Evolutionary conservation across 2,113 vertebrate genomes (phyloP).

Genomic region (Coracopsis vasa): DNA sequence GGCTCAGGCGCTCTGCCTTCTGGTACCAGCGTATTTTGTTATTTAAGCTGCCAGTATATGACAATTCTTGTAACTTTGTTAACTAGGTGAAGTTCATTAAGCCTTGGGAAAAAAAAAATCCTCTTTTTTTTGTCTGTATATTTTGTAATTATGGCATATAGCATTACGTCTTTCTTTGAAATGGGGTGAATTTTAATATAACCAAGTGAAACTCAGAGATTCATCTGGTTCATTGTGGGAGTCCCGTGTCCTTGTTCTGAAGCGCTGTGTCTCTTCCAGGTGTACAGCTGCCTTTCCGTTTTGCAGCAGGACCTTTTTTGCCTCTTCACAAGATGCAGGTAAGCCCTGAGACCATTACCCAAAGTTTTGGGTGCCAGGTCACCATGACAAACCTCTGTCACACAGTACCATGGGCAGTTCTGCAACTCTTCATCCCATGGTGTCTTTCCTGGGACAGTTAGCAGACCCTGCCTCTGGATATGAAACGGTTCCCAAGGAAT

Average conservation of each 20-base stretch:
- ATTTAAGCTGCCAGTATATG: neutral
- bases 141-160: neutral
- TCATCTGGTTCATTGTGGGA: fast-evolving
- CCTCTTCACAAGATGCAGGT: neutral
- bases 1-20: neutral
- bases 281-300: neutral
- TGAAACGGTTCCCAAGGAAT: neutral
- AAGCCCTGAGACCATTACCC: neutral
- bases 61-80: neutral
- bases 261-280: neutral
- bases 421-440: fast-evolving
- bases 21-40: neutral
- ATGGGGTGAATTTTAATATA: neutral
- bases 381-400: no score
- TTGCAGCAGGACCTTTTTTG: neutral
- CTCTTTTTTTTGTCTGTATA: neutral
- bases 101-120: neutral
- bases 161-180: neutral
- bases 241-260: neutral
- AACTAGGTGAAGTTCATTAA: neutral
- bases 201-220: neutral
- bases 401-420: fast-evolving
- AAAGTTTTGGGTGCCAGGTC: neutral
- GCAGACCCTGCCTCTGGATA: fast-evolving
- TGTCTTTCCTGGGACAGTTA: fast-evolving